Evolutionary conservation across 2,888 invertebrate species (phyloP).

Genomic region (Ectobius pallidus): DNA sequence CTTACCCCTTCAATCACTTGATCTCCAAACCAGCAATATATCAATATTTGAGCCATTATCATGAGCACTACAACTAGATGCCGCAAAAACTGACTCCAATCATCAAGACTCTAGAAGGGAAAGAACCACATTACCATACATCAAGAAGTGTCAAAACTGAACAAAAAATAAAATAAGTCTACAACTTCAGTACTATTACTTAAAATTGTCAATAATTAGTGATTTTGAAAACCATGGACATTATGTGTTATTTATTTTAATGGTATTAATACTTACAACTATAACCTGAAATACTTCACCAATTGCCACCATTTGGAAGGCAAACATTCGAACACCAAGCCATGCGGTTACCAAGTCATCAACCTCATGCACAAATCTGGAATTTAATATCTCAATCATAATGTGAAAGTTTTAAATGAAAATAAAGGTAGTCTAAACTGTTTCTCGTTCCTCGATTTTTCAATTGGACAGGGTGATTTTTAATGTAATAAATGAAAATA

Average conservation of each 20-base stretch:
- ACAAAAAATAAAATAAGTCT: no score
- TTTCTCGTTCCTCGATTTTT: no score
- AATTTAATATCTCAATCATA: not conserved
- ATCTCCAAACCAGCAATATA: constrained; percentile 1
- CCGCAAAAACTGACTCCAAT: not conserved
- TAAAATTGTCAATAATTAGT: no score
- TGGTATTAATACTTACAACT: not conserved
- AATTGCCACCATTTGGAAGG: constrained; percentile 13
- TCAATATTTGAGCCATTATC: not conserved
- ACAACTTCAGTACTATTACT: no score
- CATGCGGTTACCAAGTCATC: not conserved
- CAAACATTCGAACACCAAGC: not conserved
- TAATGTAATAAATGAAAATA: no score
- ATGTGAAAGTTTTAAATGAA: not conserved
- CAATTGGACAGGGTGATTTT: no score
- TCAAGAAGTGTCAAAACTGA: no score
- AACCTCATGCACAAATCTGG: not conserved
- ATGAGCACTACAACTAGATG: not conserved
- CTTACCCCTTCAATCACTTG: constrained; percentile 13
- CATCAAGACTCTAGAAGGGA: not conserved
- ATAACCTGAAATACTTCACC: constrained; percentile 2
- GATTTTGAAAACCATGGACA: no score
- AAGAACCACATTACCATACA: not conserved
- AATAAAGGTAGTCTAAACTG: no score
- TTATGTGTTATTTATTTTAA: no score